Evolutionary conservation across 2,888 invertebrate genomes (phyloP), one percentile per base, ranked within the genome.

Genomic region (Incurvaria masculella): DNA sequence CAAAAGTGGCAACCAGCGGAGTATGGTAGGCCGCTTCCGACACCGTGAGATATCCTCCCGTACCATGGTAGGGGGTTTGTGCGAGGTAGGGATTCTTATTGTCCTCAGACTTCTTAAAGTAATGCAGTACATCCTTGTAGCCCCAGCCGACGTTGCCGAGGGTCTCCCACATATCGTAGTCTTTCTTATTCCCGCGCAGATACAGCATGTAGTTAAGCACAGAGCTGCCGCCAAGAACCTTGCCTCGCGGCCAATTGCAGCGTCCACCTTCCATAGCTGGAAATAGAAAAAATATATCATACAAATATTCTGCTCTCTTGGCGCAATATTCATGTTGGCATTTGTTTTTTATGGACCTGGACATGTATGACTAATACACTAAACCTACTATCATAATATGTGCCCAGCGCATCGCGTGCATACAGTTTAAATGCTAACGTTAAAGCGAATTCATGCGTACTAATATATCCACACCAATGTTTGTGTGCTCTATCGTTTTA

Each of bases 171-270:
- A 78, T 73, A 63, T 97, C 93, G 67, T 95, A 97, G 65, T 97
- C 97, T 55, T 83, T 85, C 56, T 85, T 88, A 64, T 96, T 94
- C 0, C 96, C 97, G 48, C 95, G 79, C 3, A 94, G 72, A 61
- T 96, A 96, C 0, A 94, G 72, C 95, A 96, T 95, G 67, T 92
- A 93, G 68, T 96, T 96, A 1, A 95, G 78, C 0, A 94, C 92
- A 27, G 90, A 90, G 14, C 89, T 89, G 0, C 96, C 96, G 1
- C 96, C 96, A 2, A 96, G 79, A 0, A 94, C 93, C 67, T 94
- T 95, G 1, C 96, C 95, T 18, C 97, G 79, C 0, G 93, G 93
- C 94, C 93, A 94, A 68, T 93, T 94, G 66, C 93, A 94, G 23
- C 93, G 82, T 6, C 87, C 86, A 27, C 86, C 85, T 59, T 86